A percentile compares a stretch with the other conserved stretches of the same genome.
Conservation (phyloP, 2,797 vertebrate genomes). For the Parauchenoglanis ngamensis region DNA sequence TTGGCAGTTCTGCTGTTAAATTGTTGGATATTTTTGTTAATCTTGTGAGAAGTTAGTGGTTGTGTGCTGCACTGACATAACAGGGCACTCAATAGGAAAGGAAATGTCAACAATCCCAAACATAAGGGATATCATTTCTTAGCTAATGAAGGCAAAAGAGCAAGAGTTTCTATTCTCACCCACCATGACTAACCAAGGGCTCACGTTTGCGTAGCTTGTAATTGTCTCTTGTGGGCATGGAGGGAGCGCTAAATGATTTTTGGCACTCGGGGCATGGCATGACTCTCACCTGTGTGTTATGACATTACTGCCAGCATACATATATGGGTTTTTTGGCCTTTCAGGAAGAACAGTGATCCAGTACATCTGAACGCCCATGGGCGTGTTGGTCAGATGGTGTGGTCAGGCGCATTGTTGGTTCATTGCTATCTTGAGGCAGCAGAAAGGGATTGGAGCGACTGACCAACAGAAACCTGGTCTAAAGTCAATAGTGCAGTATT, state of each 20-base stretch:
- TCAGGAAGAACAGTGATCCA: not conserved
- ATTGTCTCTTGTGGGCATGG: not conserved
- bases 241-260: not conserved
- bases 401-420: too few relatives aligned
- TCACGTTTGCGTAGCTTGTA: not conserved
- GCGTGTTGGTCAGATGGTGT: too few relatives aligned
- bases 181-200: too few relatives aligned
- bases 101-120: not conserved
- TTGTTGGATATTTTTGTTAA: not conserved
- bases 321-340: not conserved
- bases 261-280: not conserved
- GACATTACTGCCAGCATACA: not conserved
- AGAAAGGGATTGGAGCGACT: too few relatives aligned
- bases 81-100: not conserved
- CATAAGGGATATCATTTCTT: not conserved
- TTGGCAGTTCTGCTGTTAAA: not conserved
- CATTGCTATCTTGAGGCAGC: too few relatives aligned
- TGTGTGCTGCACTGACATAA: not conserved
- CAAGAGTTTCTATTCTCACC: not conserved
- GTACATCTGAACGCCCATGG: too few relatives aligned
- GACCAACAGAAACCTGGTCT: too few relatives aligned
- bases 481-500: too few relatives aligned
- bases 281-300: not conserved
- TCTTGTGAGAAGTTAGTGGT: not conserved
- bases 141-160: not conserved